Evolutionary conservation across 2,797 vertebrate genomes (phyloP).

Genomic region (Paguma larvata): DNA sequence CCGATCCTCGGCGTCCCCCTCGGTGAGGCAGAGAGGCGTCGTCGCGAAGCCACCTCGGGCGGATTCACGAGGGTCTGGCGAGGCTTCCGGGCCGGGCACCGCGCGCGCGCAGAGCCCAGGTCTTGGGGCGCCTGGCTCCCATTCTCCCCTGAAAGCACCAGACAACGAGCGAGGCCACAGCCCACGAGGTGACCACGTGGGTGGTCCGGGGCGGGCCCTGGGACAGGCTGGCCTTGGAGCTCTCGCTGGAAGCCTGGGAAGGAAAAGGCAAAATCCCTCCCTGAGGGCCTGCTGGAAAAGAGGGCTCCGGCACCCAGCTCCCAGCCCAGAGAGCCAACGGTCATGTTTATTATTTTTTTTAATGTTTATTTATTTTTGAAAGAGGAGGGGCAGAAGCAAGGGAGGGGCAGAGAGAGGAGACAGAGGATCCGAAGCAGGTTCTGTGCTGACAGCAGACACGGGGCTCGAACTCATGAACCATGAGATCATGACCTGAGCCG

Average conservation of each 20-base stretch:
- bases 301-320: background rate
- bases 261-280: background rate
- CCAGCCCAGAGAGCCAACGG: rapidly evolving
- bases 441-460: too few relatives aligned
- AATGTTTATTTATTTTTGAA: too few relatives aligned
- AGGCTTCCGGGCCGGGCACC: too few relatives aligned
- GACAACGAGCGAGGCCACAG: background rate
- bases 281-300: rapidly evolving
- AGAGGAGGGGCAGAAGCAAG: too few relatives aligned
- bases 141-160: background rate
- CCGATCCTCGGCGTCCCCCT: background rate
- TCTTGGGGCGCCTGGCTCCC: background rate
- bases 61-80: background rate
- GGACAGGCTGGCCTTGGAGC: background rate
- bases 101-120: background rate
- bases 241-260: background rate
- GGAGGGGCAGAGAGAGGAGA: too few relatives aligned
- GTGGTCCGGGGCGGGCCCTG: background rate
- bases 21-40: rapidly evolving
- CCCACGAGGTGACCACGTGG: rapidly evolving
- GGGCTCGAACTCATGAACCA: too few relatives aligned
- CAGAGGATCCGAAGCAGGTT: too few relatives aligned
- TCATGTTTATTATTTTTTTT: background rate
- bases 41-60: rapidly evolving
- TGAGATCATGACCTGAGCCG: too few relatives aligned